Evolutionary conservation across 2,113 vertebrate species (phyloP).

Genomic region (Rhinogobius similis): DNA sequence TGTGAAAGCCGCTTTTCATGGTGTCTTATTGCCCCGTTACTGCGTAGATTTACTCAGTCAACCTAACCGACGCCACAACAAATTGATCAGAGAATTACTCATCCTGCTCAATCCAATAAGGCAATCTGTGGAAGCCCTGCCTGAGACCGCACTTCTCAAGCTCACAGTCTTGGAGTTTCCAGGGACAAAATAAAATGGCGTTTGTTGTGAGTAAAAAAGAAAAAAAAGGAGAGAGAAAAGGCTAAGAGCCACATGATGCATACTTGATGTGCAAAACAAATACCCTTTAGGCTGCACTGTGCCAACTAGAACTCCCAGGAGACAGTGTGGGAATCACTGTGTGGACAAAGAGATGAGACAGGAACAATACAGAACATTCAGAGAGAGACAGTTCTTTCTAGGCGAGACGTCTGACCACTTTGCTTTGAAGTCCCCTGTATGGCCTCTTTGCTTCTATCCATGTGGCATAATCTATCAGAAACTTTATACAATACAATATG

Average conservation of each 20-base stretch:
- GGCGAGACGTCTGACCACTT: slow-evolving; percentile 55
- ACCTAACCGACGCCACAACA: slow-evolving; percentile 29
- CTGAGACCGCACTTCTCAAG: slow-evolving; percentile 3
- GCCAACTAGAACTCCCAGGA: slow-evolving; percentile 49
- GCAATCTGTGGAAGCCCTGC: slow-evolving; percentile 15
- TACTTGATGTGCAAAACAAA: slow-evolving; percentile 59
- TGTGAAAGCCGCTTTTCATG: slow-evolving; percentile 9
- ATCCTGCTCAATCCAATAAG: slow-evolving; percentile 25
- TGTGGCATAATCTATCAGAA: slow-evolving; percentile 25
- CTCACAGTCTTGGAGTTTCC: background rate
- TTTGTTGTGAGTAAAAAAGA: slow-evolving; percentile 30
- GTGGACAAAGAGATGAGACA: slow-evolving; percentile 42
- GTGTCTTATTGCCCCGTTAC: slow-evolving; percentile 16
- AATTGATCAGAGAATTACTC: slow-evolving; percentile 21
- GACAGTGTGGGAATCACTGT: slow-evolving; percentile 30
- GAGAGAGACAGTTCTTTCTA: slow-evolving; percentile 28
- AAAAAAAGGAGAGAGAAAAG: background rate
- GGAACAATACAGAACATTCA: slow-evolving; percentile 17
- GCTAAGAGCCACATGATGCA: slow-evolving; percentile 34
- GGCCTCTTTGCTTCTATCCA: slow-evolving; percentile 24
- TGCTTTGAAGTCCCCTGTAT: slow-evolving; percentile 56
- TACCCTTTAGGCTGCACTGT: slow-evolving; percentile 49
- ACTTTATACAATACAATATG: slow-evolving; percentile 36
- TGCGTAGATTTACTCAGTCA: slow-evolving; percentile 27
- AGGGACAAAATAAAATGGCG: background rate